Evolutionary conservation across 2,888 invertebrate species (phyloP).

Genomic region (Pterostichus niger): DNA sequence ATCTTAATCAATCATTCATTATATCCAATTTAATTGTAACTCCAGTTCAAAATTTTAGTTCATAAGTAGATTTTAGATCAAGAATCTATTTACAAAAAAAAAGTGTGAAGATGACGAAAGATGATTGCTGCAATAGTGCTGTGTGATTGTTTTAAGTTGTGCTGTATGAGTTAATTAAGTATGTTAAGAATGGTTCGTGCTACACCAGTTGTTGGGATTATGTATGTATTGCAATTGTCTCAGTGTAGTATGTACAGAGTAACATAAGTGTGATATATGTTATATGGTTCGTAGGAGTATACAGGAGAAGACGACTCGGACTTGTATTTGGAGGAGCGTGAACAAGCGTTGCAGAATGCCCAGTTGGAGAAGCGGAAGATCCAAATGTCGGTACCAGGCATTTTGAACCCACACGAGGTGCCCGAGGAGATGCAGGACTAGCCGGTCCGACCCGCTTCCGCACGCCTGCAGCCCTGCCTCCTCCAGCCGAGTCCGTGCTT

Average conservation of each 20-base stretch:
- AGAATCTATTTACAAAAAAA: too few relatives aligned
- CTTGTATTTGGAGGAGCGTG: constrained; percentile 97
- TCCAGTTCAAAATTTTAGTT: too few relatives aligned
- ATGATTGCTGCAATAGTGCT: not conserved
- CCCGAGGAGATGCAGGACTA: constrained; percentile 97
- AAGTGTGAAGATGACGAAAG: not conserved
- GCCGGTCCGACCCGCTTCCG: constrained; percentile 70
- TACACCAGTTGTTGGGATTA: not conserved
- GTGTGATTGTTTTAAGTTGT: not conserved
- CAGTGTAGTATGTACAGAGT: constrained; percentile 13
- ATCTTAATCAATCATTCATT: too few relatives aligned
- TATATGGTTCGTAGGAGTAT: constrained; percentile 87
- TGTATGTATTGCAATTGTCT: constrained; percentile 15
- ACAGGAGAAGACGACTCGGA: constrained; percentile 99
- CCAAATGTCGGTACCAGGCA: constrained; percentile 97
- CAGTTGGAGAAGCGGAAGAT: constrained; percentile 96
- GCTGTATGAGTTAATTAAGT: not conserved
- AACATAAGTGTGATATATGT: constrained; percentile 8
- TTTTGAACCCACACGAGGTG: constrained; percentile 96
- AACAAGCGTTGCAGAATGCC: constrained; percentile 91
- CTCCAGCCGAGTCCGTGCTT: not conserved
- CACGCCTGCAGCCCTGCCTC: constrained; percentile 33
- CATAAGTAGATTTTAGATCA: too few relatives aligned
- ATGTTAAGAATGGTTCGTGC: constrained; percentile 7
- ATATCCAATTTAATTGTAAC: too few relatives aligned